Evolutionary conservation across 2,888 invertebrate species (phyloP), one percentile per base, ranked within the genome.

Genomic region (Chrysotoxum bicinctum): DNA sequence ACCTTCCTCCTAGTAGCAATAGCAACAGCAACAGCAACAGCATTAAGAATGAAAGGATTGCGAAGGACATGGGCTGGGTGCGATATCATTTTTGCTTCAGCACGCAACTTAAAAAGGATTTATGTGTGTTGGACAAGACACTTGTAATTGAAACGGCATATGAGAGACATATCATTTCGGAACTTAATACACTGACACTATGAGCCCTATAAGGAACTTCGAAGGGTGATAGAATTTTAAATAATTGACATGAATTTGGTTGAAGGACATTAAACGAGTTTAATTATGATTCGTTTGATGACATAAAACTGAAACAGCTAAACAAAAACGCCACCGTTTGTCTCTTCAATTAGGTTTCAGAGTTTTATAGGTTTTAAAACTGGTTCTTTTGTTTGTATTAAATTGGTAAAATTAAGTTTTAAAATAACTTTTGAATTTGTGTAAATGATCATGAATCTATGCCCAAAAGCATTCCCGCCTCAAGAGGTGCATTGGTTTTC

Each of bases 71-170:
- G 52, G 43, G 69, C 5, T 4, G 26, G 37, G 50, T 58, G 69
- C 60, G 73, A 68, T 74, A 56, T 83, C 62, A 80, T 66, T 50
- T 84, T 79, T 79, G 84, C 84, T 72, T 84, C 75, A 79, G 66
- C 72, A 79, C 70, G 80, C 70, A 75, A 84, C 75, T 79, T 79
- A 66, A 79, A 83, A 70, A 66, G 83, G 78, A 78, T 83, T 78
- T 74, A 83, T 52, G 48, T 48, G 2, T 64, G 66, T 54, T 80
- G 75, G 72, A 75, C 75, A 84, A 75, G 66, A 76, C 68, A 84
- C 80, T 80, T 80, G 75, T 79, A 84, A 75, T 79, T 84, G 79
- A 75, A 76, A 72, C 54, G 45, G 23, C 37, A 54, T 50, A 35
- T 69, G 69, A 74, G 74, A 60, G 74, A 56, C 50, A 32, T 78